These are phyloP conservation scores for Cerastoderma edule DNA, from an alignment of 2,888 invertebrate species.

Conservation along the genomic window DNA sequence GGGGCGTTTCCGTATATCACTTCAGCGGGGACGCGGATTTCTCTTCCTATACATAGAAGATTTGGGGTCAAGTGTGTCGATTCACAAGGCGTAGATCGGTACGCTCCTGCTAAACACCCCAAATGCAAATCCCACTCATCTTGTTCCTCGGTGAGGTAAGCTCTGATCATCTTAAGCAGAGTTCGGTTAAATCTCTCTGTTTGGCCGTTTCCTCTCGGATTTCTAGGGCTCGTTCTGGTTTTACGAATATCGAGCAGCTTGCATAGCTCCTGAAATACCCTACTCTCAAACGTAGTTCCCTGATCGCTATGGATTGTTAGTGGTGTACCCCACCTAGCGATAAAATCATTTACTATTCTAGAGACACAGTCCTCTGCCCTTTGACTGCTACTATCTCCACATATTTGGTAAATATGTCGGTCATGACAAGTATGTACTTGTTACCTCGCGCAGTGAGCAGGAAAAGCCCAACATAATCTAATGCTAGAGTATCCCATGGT, in stretches of 20 bases:
- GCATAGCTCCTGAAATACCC: conserved; percentile 27
- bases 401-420: conserved; percentile 48
- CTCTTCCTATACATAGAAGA: conserved; percentile 38
- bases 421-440: conserved; percentile 35
- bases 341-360: conserved; percentile 31
- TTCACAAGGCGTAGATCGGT: conserved; percentile 44
- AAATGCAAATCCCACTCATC: conserved; percentile 55
- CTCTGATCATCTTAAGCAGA: conserved; percentile 43
- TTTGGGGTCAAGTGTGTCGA: conserved; percentile 48
- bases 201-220: conserved; percentile 52
- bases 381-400: conserved; percentile 35
- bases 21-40: conserved; percentile 40
- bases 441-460: conserved; percentile 33
- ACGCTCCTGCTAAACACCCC: conserved; percentile 51
- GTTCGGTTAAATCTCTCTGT: conserved; percentile 49
- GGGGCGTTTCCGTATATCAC: conserved; percentile 28
- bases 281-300: conserved; percentile 28
- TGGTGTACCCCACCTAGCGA: conserved; percentile 39
- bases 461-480: conserved; percentile 43
- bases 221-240: conserved; percentile 35
- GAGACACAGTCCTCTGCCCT: conserved; percentile 37
- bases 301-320: conserved; percentile 36
- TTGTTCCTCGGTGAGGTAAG: conserved; percentile 46
- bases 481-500: conserved; percentile 36
- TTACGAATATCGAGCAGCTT: conserved; percentile 29